Percentiles rank a stretch among this genome's conserved stretches.
Evolutionary conservation across 2,888 invertebrate species (phyloP).

Genomic region (Ethmia dodecea): DNA sequence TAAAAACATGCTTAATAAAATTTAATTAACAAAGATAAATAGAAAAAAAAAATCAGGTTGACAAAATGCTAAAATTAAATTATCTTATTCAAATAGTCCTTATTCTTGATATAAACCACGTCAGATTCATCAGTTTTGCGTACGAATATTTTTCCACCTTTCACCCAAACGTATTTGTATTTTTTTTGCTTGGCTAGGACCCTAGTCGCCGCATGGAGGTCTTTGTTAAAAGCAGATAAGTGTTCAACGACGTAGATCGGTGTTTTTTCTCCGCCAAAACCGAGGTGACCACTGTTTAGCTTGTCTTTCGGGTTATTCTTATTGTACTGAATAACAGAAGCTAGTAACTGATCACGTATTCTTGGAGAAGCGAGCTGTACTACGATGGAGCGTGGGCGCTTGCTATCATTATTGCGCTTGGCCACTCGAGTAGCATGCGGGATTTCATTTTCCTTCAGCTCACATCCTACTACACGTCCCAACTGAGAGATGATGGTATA

Average conservation of each 20-base stretch:
- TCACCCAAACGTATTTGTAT: too few species aligned
- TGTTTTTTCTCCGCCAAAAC: background rate
- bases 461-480: background rate
- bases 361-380: background rate
- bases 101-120: background rate
- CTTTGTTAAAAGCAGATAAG: background rate
- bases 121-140: too few species aligned
- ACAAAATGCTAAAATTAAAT: background rate
- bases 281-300: background rate
- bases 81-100: background rate
- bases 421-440: background rate
- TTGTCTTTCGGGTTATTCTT: background rate
- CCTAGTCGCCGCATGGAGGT: background rate
- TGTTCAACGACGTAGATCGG: background rate
- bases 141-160: background rate
- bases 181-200: background rate
- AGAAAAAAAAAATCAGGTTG: too few species aligned
- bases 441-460: background rate
- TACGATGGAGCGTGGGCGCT: background rate
- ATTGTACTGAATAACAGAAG: background rate
- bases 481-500: too few species aligned
- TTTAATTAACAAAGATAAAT: too few species aligned
- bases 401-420: background rate
- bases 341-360: background rate
- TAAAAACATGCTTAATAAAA: too few species aligned